Evolutionary conservation across 2,888 invertebrate species (phyloP).

Genomic region (Chouioia cunea): DNA sequence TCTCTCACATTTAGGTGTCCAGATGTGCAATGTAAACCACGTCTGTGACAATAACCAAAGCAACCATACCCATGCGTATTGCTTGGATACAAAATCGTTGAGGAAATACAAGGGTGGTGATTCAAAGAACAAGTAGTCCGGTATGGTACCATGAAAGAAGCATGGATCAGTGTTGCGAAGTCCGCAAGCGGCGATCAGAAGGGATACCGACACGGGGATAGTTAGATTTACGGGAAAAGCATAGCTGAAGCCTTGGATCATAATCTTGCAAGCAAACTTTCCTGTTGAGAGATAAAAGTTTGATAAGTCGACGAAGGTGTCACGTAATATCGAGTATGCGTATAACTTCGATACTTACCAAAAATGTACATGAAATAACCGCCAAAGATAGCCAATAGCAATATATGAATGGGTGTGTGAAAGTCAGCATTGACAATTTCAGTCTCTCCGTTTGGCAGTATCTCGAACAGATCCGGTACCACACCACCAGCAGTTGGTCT

Average conservation of each 20-base stretch:
- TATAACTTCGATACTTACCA: conserved; percentile 67
- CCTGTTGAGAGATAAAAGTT: conserved; percentile 67
- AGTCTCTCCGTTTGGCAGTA: conserved; percentile 82
- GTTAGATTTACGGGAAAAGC: conserved; percentile 96
- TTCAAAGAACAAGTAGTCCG: conserved; percentile 92
- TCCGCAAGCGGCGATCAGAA: conserved; percentile 90
- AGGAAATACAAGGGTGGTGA: conserved; percentile 87
- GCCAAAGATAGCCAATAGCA: conserved; percentile 84
- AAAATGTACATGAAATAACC: conserved; percentile 92
- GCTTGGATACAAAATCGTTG: conserved; percentile 85
- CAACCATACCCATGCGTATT: conserved; percentile 95
- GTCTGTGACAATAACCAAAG: conserved; percentile 94
- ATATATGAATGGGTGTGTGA: conserved; percentile 81
- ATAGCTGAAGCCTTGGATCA: conserved; percentile 97
- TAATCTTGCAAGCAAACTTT: conserved; percentile 96
- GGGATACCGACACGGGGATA: conserved; percentile 89
- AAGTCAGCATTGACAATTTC: conserved; percentile 79
- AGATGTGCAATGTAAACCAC: conserved; percentile 97
- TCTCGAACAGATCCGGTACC: conserved; percentile 81
- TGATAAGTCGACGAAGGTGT: not conserved
- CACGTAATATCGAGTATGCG: not conserved
- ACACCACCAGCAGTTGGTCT: conserved; percentile 65
- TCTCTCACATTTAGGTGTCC: conserved; percentile 98
- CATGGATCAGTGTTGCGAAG: conserved; percentile 88
- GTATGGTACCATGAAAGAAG: conserved; percentile 87